phyloP scores from a whole-genome alignment of 2,797 vertebrate genomes.

The Coendou prehensilis region DNA sequence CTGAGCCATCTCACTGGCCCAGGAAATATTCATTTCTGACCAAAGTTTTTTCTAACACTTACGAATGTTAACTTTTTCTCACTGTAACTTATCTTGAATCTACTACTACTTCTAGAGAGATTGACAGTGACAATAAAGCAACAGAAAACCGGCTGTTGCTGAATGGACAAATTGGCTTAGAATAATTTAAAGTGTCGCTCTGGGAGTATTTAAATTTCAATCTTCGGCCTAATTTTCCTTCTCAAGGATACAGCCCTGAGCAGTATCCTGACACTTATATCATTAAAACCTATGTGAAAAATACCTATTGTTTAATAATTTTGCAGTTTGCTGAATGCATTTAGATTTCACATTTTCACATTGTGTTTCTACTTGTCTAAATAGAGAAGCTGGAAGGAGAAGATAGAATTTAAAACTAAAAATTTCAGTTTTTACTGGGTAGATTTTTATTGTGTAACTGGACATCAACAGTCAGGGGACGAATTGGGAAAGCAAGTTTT shows the following conservation, averaged over 20 bases:
- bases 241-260: too few relatives aligned
- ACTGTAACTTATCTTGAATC: background rate
- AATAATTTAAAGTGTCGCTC: background rate
- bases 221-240: background rate
- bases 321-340: rapidly evolving
- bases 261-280: rapidly evolving
- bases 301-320: rapidly evolving
- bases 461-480: background rate
- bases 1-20: too few relatives aligned
- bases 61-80: background rate
- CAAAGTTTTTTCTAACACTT: background rate
- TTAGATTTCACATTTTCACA: rapidly evolving
- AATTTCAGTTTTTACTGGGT: rapidly evolving
- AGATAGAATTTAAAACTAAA: rapidly evolving
- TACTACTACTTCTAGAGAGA: background rate
- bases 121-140: too few relatives aligned
- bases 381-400: background rate
- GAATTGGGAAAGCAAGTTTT: rapidly evolving
- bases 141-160: rapidly evolving
- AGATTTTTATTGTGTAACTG: rapidly evolving
- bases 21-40: background rate
- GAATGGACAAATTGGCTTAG: rapidly evolving
- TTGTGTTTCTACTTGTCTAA: too few relatives aligned
- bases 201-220: too few relatives aligned
- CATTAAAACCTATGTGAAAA: background rate